These are phyloP conservation scores for Brachyopa scutellaris DNA, from an alignment of 2,888 invertebrate genomes.

Conservation along the genomic window DNA sequence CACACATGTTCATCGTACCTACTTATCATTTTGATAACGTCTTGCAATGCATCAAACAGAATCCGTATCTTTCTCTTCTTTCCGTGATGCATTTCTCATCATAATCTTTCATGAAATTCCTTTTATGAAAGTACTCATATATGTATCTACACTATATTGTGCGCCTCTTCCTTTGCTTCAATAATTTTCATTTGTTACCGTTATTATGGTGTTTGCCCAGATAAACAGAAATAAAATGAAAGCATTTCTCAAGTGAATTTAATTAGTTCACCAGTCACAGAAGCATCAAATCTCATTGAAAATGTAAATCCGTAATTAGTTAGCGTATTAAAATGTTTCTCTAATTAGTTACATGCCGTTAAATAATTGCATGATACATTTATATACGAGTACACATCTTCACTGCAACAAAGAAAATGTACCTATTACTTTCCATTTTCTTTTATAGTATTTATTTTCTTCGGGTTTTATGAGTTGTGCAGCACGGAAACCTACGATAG, in stretches of 20 bases:
- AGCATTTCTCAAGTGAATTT: conserved; percentile 57
- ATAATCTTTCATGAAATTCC: not conserved
- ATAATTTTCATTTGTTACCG: conserved; percentile 42
- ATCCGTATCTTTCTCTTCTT: conserved; percentile 4
- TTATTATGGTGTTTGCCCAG: conserved; percentile 30
- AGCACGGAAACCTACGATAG: no score
- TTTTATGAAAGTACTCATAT: conserved; percentile 43
- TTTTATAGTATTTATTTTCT: not conserved
- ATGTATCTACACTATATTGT: not conserved
- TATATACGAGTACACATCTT: not conserved
- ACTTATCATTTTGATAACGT: no score
- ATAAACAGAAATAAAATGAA: conserved; percentile 51
- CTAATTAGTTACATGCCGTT: conserved; percentile 59
- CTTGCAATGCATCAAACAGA: no score
- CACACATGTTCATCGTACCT: no score
- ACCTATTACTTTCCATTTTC: conserved; percentile 41
- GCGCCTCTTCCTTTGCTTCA: conserved; percentile 60
- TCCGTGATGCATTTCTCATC: conserved; percentile 29
- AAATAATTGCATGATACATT: conserved; percentile 49
- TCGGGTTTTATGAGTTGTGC: not conserved
- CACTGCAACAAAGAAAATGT: conserved; percentile 2
- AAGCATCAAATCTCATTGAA: conserved; percentile 22
- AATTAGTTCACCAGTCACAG: conserved; percentile 38
- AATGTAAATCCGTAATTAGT: conserved; percentile 50
- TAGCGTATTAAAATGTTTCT: conserved; percentile 33